phyloP scores from a whole-genome alignment of 2,113 vertebrate genomes.

The Anolis sagrei region DNA sequence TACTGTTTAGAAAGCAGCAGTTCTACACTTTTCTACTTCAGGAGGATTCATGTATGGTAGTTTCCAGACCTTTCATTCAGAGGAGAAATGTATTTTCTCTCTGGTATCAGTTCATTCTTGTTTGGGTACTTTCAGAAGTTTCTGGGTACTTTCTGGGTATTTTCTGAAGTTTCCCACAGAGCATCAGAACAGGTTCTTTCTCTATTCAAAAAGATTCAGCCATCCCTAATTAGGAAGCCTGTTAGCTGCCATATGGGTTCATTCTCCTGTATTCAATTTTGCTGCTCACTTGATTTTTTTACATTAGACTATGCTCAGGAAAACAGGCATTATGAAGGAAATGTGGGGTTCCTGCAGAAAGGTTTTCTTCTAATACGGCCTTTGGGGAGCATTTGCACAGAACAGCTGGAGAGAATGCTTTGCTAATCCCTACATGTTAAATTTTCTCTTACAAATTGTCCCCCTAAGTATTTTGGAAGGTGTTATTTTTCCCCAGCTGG shows the following conservation, averaged over 20 bases:
- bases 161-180: too few species aligned
- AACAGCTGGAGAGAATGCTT: neutral
- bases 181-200: conserved; percentile 57
- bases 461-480: neutral
- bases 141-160: too few species aligned
- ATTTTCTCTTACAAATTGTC: neutral
- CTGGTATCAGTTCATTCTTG: neutral
- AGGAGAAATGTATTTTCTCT: conserved; percentile 1
- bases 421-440: neutral
- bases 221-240: conserved; percentile 52
- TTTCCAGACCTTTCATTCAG: conserved; percentile 15
- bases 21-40: neutral
- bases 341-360: neutral
- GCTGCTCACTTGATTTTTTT: conserved; percentile 8
- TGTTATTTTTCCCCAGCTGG: neutral
- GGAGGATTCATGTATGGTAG: neutral
- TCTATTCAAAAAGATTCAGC: conserved; percentile 60
- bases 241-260: conserved; percentile 57
- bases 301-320: conserved; percentile 39
- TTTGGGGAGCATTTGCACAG: neutral
- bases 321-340: neutral
- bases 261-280: conserved; percentile 46
- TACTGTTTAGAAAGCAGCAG: too few species aligned
- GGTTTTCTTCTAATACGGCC: neutral
- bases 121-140: neutral